Percentiles rank a stretch among this genome's conserved stretches.
Evolutionary conservation across 2,888 invertebrate species (phyloP).

Genomic region (Cryptocheilus praepositus): DNA sequence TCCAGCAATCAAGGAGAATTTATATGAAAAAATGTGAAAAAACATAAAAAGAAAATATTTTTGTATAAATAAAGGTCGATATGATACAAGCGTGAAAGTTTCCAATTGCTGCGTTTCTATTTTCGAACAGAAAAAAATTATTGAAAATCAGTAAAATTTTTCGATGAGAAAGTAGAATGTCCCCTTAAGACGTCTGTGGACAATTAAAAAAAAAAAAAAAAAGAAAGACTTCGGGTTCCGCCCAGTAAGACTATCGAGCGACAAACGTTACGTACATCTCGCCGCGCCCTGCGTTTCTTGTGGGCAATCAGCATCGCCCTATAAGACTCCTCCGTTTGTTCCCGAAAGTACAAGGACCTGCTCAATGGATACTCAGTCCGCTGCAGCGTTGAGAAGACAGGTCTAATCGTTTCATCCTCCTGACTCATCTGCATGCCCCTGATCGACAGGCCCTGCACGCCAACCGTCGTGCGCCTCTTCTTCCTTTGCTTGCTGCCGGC

Average conservation of each 20-base stretch:
- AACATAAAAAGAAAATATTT: no score
- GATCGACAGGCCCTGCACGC: conserved; percentile 57
- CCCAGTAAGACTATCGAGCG: not conserved
- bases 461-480: conserved; percentile 56
- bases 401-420: conserved; percentile 68
- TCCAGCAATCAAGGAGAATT: no score
- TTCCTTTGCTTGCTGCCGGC: conserved; percentile 62
- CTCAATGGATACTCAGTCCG: conserved; percentile 66
- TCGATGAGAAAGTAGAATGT: no score
- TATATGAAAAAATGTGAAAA: no score
- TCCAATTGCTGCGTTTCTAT: no score
- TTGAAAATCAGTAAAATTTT: no score
- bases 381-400: conserved; percentile 71
- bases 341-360: conserved; percentile 74
- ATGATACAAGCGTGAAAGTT: no score
- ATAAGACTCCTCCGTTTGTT: conserved; percentile 81
- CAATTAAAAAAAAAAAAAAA: no score
- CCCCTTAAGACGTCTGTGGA: no score
- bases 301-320: conserved; percentile 83
- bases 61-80: no score
- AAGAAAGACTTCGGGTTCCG: no score
- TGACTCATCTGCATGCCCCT: conserved; percentile 61
- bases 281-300: conserved; percentile 82
- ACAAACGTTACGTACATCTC: conserved; percentile 78
- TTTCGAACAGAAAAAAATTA: no score